Conservation (phyloP, 2,888 invertebrate genomes). For the Andrena minutula region DNA sequence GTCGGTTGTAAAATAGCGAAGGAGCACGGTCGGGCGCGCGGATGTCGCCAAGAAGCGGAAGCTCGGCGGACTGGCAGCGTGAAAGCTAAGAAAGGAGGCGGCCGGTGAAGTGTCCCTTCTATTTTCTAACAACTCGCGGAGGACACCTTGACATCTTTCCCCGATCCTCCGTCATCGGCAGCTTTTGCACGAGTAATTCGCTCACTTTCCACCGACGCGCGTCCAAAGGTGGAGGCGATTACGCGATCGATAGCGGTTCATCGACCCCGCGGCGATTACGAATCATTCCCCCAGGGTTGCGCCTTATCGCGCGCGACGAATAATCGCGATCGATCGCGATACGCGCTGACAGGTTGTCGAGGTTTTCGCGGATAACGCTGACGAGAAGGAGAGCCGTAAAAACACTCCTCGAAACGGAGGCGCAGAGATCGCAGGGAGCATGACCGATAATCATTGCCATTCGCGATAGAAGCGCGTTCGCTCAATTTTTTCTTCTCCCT, state of each 20-base stretch:
- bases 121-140: background rate
- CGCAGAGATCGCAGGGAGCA: slow-evolving; percentile 17
- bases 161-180: background rate
- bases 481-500: slow-evolving; percentile 1
- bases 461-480: too few species aligned
- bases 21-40: background rate
- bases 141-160: slow-evolving; percentile 9
- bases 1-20: too few species aligned
- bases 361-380: slow-evolving; percentile 4
- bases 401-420: background rate
- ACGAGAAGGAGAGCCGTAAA: background rate
- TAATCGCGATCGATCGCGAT: slow-evolving; percentile 20
- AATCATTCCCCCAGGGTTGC: background rate
- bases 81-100: slow-evolving; percentile 1
- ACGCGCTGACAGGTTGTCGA: background rate
- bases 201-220: background rate
- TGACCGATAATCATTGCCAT: slow-evolving; percentile 38
- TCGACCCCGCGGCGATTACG: slow-evolving; percentile 6
- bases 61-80: background rate
- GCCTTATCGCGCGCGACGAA: slow-evolving; percentile 1
- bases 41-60: background rate
- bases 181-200: background rate
- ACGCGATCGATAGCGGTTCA: slow-evolving; percentile 18
- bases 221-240: slow-evolving; percentile 8
- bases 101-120: background rate